Percentiles rank a stretch among this genome's conserved stretches.
Evolutionary conservation across 2,113 vertebrate genomes (phyloP).

Genomic region (Myotis davidii): DNA sequence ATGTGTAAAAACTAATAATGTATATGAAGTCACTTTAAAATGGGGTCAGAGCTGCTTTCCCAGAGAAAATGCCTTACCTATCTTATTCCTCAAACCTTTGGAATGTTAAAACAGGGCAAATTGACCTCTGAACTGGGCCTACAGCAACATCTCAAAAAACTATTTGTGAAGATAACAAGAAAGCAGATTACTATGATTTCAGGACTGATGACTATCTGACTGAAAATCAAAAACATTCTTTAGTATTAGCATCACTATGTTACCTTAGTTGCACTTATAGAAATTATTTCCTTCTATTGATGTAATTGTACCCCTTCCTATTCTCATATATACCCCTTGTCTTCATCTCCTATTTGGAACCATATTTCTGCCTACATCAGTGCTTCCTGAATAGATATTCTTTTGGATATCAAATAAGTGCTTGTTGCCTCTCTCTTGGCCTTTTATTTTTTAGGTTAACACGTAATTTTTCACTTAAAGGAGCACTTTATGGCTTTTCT

Average conservation of each 20-base stretch:
- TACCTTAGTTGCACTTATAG: background rate
- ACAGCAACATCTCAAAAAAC: background rate
- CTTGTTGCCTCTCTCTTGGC: background rate
- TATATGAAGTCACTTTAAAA: background rate
- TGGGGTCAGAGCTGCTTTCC: background rate
- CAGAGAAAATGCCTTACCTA: background rate
- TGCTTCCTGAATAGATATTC: background rate
- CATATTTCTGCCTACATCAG: background rate
- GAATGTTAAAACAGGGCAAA: background rate
- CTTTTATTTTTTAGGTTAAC: background rate
- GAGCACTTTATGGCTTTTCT: background rate
- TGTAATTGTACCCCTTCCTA: background rate
- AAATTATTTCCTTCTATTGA: background rate
- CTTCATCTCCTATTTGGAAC: background rate
- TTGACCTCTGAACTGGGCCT: background rate
- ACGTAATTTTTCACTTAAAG: background rate
- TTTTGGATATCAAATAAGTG: background rate
- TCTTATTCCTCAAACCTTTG: background rate
- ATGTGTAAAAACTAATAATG: background rate
- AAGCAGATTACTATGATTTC: background rate
- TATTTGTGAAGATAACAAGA: background rate
- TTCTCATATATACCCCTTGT: background rate
- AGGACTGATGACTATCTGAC: background rate
- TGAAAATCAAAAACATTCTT: background rate
- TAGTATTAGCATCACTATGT: background rate